These are phyloP conservation scores for Syrrhaptes paradoxus DNA, from an alignment of 2,113 vertebrate species.

Conservation along the genomic window DNA sequence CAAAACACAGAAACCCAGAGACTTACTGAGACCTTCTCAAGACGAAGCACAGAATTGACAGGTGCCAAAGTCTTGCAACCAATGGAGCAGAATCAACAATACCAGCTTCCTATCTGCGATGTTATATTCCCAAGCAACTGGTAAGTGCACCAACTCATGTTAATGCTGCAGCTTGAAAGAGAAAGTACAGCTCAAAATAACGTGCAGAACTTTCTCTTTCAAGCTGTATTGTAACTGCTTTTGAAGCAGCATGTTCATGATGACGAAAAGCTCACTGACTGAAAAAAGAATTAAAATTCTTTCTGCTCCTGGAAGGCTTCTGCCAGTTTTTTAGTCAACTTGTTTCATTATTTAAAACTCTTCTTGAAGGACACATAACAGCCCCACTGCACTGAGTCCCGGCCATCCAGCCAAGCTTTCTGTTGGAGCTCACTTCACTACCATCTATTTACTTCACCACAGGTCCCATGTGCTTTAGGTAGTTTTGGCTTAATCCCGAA, in stretches of 20 bases:
- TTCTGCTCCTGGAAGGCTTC: neutral
- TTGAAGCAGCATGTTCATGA: neutral
- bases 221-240: neutral
- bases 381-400: neutral
- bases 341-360: neutral
- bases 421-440: neutral
- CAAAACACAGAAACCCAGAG: neutral
- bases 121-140: neutral
- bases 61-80: neutral
- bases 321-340: neutral
- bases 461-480: neutral
- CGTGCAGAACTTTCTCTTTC: no score
- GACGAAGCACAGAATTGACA: neutral
- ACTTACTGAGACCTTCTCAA: neutral
- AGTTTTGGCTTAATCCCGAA: slow-evolving; percentile 5
- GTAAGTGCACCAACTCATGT: neutral
- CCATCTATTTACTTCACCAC: neutral
- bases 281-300: neutral
- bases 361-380: neutral
- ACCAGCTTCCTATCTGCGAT: neutral
- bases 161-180: neutral
- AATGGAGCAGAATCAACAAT: neutral
- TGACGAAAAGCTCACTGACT: neutral
- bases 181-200: no score
- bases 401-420: neutral